Evolutionary conservation across 2,888 invertebrate species (phyloP).

Genomic region (Sarcophaga caerulescens): DNA sequence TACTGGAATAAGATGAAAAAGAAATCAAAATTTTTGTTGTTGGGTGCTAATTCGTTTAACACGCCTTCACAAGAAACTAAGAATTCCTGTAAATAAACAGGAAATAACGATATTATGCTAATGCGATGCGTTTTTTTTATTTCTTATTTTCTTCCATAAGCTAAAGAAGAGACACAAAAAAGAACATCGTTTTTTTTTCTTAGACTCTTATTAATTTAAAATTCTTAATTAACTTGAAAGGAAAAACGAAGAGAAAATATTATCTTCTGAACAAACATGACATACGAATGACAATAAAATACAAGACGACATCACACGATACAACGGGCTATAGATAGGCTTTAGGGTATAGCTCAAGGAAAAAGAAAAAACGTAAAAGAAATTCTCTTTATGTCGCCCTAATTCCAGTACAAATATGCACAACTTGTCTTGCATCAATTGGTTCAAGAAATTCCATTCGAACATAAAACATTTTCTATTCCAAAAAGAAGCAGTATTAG

Average conservation of each 20-base stretch:
- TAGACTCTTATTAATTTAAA: not conserved
- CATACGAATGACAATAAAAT: constrained; percentile 31
- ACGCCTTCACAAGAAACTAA: constrained; percentile 23
- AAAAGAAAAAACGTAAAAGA: not conserved
- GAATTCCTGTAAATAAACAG: constrained; percentile 29
- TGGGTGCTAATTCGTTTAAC: constrained; percentile 34
- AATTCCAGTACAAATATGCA: constrained; percentile 52
- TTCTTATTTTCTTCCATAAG: not conserved
- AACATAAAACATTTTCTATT: not conserved
- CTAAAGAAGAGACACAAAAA: constrained; percentile 24
- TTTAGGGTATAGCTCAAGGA: not conserved
- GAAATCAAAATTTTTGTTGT: not conserved
- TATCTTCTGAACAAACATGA: constrained; percentile 42
- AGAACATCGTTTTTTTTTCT: not conserved
- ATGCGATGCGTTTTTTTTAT: constrained; percentile 1
- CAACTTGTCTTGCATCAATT: constrained; percentile 58
- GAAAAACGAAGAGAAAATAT: constrained; percentile 20
- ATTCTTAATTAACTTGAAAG: constrained; percentile 45
- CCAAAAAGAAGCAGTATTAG: not conserved
- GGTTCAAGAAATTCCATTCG: not conserved
- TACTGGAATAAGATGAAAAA: not conserved
- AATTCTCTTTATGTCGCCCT: constrained; percentile 52
- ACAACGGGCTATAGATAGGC: not conserved
- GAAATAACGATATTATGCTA: constrained; percentile 48
- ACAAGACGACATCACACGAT: not conserved